Evolutionary conservation across 2,888 invertebrate species (phyloP).

Genomic region (Halictus quadricinctus): DNA sequence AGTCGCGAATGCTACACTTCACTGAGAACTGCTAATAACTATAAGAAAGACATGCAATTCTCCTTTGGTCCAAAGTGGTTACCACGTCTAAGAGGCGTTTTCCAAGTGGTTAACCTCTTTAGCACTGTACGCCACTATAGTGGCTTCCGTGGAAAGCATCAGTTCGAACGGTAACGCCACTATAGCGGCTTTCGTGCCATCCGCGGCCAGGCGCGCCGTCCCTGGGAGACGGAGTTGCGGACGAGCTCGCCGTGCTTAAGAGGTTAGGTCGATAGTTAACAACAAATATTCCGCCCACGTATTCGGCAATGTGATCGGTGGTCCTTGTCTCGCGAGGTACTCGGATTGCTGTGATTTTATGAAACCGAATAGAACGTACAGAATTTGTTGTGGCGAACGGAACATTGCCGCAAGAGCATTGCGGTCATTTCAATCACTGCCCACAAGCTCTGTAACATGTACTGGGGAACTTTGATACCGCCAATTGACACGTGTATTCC

Average conservation of each 20-base stretch:
- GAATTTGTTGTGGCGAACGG: conserved; percentile 56
- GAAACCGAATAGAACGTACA: conserved; percentile 51
- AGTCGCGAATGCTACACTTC: too few relatives aligned
- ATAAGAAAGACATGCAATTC: too few relatives aligned
- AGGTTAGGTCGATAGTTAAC: not conserved
- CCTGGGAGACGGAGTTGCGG: too few relatives aligned
- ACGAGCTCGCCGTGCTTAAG: too few relatives aligned
- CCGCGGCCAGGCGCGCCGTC: too few relatives aligned
- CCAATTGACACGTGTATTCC: conserved; percentile 62
- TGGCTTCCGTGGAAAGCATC: too few relatives aligned
- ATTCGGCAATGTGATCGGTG: conserved; percentile 22
- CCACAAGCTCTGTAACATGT: conserved; percentile 55
- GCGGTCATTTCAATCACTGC: conserved; percentile 67
- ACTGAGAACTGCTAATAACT: too few relatives aligned
- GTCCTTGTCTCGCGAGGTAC: conserved; percentile 15
- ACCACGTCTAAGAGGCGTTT: not conserved
- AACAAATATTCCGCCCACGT: not conserved
- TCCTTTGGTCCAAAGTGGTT: not conserved
- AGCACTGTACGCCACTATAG: too few relatives aligned
- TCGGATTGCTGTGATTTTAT: conserved; percentile 59
- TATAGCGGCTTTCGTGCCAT: too few relatives aligned
- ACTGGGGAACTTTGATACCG: conserved; percentile 56
- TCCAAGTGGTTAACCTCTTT: not conserved
- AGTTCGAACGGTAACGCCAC: too few relatives aligned
- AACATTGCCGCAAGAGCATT: conserved; percentile 61